A percentile compares a stretch with the other conserved stretches of the same genome.
Conservation (phyloP, 2,797 vertebrate species). For the Chloroceryle inda region DNA sequence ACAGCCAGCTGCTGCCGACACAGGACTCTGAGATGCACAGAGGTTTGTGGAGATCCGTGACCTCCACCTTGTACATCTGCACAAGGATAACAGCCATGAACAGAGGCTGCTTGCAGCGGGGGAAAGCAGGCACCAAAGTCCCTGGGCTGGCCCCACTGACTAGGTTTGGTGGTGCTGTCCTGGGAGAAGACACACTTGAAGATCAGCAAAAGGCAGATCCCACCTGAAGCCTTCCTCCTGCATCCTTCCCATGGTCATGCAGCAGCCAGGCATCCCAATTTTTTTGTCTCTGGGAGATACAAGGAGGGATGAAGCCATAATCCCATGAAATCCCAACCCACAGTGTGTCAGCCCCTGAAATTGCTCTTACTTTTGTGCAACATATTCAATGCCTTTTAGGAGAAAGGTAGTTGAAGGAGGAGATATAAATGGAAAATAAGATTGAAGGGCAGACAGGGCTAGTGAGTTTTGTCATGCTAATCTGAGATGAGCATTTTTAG, state of each 20-base stretch:
- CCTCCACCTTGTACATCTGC: not conserved
- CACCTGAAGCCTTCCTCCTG: not conserved
- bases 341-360: not conserved
- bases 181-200: not conserved
- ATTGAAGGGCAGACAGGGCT: not conserved
- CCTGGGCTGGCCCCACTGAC: not conserved
- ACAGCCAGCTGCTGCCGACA: not conserved
- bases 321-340: not conserved
- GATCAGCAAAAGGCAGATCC: not conserved
- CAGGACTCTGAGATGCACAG: not conserved
- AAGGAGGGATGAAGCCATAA: not conserved
- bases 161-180: not conserved
- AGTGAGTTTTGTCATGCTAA: not conserved
- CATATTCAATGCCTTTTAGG: not conserved
- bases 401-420: not conserved
- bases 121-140: not conserved
- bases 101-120: not conserved
- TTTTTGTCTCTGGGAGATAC: not conserved
- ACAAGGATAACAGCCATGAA: not conserved
- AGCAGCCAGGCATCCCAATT: not conserved
- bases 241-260: not conserved
- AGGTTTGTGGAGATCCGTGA: not conserved
- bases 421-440: not conserved
- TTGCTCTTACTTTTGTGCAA: not conserved
- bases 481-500: not conserved